These are phyloP conservation scores for Phylloscopus trochiloides DNA, from an alignment of 2,113 vertebrate species.

Conservation along the genomic window DNA sequence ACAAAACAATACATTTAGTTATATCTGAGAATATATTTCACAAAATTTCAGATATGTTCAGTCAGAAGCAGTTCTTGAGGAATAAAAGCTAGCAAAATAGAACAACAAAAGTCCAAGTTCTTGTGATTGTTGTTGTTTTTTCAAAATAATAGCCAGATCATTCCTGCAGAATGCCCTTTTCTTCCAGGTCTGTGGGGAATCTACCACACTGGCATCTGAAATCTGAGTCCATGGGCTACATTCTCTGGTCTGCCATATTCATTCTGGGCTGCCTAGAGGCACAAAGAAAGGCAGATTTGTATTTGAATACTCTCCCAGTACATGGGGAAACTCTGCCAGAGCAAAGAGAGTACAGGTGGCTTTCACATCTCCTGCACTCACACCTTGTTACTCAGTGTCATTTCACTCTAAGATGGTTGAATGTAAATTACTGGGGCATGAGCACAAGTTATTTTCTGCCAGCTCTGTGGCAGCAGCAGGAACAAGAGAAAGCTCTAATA, in stretches of 20 bases:
- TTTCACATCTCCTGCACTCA: not conserved
- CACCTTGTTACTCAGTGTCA: not conserved
- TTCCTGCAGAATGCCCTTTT: not conserved
- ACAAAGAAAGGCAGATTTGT: not conserved
- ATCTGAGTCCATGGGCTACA: not conserved
- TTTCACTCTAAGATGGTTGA: not conserved
- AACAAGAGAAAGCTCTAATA: not conserved
- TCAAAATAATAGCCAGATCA: not conserved
- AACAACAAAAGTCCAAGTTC: not conserved
- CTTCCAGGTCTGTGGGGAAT: not conserved
- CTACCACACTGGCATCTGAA: not conserved
- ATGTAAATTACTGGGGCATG: not conserved
- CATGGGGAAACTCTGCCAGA: not conserved
- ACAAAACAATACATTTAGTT: not conserved
- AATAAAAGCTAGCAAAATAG: not conserved
- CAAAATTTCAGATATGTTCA: not conserved
- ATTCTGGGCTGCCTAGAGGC: not conserved
- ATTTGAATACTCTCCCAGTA: not conserved
- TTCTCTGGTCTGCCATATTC: not conserved
- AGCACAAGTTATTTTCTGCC: not conserved
- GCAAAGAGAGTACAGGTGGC: not conserved
- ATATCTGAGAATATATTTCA: not conserved
- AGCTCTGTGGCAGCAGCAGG: not conserved
- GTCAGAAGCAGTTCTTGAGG: not conserved
- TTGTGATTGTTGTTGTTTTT: not conserved